Conservation (phyloP, 2,888 invertebrate species). For the Chrysomela aeneicollis region DNA sequence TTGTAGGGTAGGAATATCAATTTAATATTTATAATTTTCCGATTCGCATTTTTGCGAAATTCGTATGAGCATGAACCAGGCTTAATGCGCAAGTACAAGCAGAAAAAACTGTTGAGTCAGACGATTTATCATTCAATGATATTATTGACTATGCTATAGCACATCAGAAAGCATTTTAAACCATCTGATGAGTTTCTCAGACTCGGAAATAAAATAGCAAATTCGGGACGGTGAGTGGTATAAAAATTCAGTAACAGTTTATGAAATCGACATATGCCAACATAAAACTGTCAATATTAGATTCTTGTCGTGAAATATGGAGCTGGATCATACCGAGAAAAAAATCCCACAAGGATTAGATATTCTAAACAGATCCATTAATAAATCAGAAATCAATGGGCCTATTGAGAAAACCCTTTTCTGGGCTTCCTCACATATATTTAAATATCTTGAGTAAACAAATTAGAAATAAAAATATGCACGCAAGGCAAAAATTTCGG, state of each 20-base stretch:
- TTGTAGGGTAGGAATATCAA: no score
- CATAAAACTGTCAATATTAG: conserved; percentile 28
- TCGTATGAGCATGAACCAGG: no score
- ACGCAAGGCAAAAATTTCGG: conserved; percentile 29
- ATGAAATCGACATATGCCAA: conserved; percentile 21
- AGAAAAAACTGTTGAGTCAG: no score
- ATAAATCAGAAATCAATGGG: conserved; percentile 51
- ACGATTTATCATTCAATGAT: no score
- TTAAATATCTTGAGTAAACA: conserved; percentile 46
- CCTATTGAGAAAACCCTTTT: conserved; percentile 21
- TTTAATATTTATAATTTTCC: no score
- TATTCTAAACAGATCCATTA: conserved; percentile 48
- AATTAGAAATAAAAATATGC: conserved; percentile 46
- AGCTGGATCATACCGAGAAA: conserved; percentile 22
- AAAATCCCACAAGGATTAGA: conserved; percentile 51
- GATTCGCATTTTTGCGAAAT: no score
- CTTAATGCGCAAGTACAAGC: no score
- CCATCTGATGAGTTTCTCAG: no score
- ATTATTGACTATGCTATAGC: no score
- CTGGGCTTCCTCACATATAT: conserved; percentile 31
- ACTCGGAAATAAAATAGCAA: no score
- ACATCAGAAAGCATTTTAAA: no score
- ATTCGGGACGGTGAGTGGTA: no score
- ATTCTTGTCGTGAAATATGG: conserved; percentile 29
- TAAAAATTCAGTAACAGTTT: conserved; percentile 3